Percentiles rank a stretch among this genome's conserved stretches.
phyloP scores from a whole-genome alignment of 2,888 invertebrate species.

The Lithophane leautieri region DNA sequence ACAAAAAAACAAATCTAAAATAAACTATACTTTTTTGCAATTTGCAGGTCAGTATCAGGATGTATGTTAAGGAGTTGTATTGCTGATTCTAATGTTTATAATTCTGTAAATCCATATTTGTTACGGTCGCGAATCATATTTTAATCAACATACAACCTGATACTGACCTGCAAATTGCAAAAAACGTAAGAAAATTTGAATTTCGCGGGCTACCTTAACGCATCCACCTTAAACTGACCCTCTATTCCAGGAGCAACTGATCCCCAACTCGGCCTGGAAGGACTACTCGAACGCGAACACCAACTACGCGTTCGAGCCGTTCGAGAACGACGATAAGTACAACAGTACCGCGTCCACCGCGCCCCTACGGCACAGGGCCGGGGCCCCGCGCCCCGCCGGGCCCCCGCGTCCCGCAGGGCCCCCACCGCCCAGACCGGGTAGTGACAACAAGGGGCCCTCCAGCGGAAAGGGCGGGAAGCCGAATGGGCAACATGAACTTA shows the following conservation, averaged over 20 bases:
- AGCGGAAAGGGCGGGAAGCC: slow-evolving; percentile 11
- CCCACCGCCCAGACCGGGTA: slow-evolving; percentile 68
- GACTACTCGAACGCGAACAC: slow-evolving; percentile 96
- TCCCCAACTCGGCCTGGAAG: slow-evolving; percentile 96
- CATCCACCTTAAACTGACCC: no score
- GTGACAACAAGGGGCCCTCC: slow-evolving; percentile 60
- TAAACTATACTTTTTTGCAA: no score
- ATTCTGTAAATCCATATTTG: no score
- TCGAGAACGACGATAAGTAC: slow-evolving; percentile 94
- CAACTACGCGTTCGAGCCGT: slow-evolving; percentile 97
- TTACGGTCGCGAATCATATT: no score
- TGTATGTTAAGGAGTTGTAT: no score
- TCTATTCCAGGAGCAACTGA: slow-evolving; percentile 93
- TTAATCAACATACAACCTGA: no score
- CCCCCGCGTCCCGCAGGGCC: slow-evolving; percentile 73
- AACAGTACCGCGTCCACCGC: slow-evolving; percentile 79
- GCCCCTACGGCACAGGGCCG: slow-evolving; percentile 67
- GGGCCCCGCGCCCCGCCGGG: slow-evolving; percentile 68
- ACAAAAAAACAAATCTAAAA: neutral
- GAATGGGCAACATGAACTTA: slow-evolving; percentile 21
- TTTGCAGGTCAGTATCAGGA: no score
- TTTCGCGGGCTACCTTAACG: no score
- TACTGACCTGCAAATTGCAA: no score
- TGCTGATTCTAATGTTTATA: no score
- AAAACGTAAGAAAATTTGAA: no score